A percentile compares a stretch with the other conserved stretches of the same genome.
Evolutionary conservation across 2,888 invertebrate species (phyloP).

Genomic region (Cantharis rustica): DNA sequence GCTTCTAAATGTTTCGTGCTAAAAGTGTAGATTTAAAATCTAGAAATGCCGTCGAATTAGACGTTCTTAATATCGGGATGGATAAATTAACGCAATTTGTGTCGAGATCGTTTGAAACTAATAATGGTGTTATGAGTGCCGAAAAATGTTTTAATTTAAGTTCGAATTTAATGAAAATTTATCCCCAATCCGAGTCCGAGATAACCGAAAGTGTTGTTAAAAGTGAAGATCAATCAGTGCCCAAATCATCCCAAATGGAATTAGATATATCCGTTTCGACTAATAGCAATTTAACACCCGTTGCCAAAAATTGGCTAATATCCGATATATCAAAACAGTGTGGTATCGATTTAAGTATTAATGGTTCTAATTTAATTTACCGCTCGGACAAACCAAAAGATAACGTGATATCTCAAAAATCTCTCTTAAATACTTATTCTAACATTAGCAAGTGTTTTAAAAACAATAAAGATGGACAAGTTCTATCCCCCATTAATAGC

Average conservation of each 20-base stretch:
- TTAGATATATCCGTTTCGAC: slow-evolving; percentile 24
- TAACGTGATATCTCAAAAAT: slow-evolving; percentile 1
- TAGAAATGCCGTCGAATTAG: slow-evolving; percentile 23
- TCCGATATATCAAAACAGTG: slow-evolving; percentile 49
- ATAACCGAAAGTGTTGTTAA: slow-evolving; percentile 39
- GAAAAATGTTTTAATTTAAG: slow-evolving; percentile 45
- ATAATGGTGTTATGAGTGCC: slow-evolving; percentile 46
- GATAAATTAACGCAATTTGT: slow-evolving; percentile 91
- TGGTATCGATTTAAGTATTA: slow-evolving; percentile 50
- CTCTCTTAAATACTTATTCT: slow-evolving; percentile 8
- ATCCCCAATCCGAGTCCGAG: slow-evolving; percentile 17
- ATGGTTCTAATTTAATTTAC: slow-evolving; percentile 33
- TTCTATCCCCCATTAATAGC: slow-evolving; percentile 41
- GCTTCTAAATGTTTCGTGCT: slow-evolving; percentile 51
- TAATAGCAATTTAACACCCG: slow-evolving; percentile 32
- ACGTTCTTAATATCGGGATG: slow-evolving; percentile 58
- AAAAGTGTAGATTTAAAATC: slow-evolving; percentile 52
- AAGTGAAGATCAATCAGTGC: slow-evolving; percentile 43
- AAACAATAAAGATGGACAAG: slow-evolving; percentile 40
- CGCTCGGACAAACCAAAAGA: slow-evolving; percentile 8
- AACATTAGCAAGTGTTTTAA: slow-evolving; percentile 41
- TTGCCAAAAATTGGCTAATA: slow-evolving; percentile 55
- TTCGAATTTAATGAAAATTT: slow-evolving; percentile 41
- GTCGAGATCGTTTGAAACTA: slow-evolving; percentile 80
- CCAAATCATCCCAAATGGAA: slow-evolving; percentile 25